A percentile compares a stretch with the other conserved stretches of the same genome.
Conservation (phyloP, 2,797 vertebrate species). For the Salarias fasciatus region DNA sequence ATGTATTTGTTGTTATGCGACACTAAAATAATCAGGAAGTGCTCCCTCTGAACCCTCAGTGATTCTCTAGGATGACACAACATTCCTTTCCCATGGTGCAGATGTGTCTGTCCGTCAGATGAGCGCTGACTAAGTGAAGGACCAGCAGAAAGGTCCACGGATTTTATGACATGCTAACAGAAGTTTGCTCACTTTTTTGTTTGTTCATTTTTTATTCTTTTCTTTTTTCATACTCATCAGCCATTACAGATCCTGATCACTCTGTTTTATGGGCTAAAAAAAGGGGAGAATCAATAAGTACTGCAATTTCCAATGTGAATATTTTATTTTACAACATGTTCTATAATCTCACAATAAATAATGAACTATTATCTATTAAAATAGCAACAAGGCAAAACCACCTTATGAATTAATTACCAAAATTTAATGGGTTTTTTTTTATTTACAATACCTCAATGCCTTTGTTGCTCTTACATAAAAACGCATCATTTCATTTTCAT, state of each 20-base stretch:
- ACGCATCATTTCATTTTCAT: no score
- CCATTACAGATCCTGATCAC: not conserved
- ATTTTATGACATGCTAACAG: not conserved
- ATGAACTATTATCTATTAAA: no score
- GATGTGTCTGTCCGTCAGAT: constrained; percentile 23
- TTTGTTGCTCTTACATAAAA: no score
- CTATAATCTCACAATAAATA: no score
- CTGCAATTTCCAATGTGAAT: not conserved
- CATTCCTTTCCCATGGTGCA: constrained; percentile 66
- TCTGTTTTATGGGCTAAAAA: not conserved
- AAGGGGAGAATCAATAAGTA: not conserved
- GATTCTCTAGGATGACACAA: constrained; percentile 33
- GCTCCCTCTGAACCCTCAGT: constrained; percentile 42
- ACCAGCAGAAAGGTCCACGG: not conserved
- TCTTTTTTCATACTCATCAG: not conserved
- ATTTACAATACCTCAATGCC: no score
- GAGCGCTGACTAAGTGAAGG: constrained; percentile 19
- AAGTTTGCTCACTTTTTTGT: not conserved
- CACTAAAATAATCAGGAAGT: constrained; percentile 58
- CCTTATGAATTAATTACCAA: no score
- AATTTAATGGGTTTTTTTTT: no score
- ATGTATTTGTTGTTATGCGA: constrained; percentile 18
- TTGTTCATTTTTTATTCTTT: not conserved
- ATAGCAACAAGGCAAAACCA: no score
- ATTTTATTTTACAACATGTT: no score